Evolutionary conservation across 2,797 vertebrate genomes (phyloP).

Genomic region (Tinamus major): DNA sequence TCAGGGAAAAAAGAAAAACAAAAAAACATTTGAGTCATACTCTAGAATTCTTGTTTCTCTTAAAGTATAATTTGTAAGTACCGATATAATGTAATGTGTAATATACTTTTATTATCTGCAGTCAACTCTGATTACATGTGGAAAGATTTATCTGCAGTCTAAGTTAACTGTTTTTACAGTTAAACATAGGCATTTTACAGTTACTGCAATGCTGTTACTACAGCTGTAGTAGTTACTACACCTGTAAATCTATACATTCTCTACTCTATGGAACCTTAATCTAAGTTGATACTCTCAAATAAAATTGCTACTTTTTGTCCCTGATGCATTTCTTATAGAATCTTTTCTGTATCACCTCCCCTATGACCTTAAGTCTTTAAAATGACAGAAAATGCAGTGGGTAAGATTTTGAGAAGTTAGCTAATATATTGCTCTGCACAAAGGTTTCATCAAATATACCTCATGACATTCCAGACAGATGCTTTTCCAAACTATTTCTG

Average conservation of each 20-base stretch:
- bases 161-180: neutral
- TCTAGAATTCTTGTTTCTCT: neutral
- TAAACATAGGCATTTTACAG: neutral
- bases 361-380: neutral
- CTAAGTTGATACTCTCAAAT: neutral
- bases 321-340: neutral
- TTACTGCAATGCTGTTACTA: neutral
- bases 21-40: fast-evolving
- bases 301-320: neutral
- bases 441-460: neutral
- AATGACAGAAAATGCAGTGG: neutral
- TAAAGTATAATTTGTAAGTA: neutral
- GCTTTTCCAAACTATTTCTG: neutral
- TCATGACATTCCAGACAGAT: neutral
- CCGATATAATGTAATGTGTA: neutral
- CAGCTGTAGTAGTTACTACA: neutral
- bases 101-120: neutral
- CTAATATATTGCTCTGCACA: neutral
- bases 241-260: neutral
- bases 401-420: neutral
- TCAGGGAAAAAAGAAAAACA: neutral
- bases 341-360: fast-evolving
- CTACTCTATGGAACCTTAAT: neutral
- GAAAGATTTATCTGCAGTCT: neutral
- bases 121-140: neutral